Base-by-base conservation (phyloP, 2,113 vertebrate species). In the Sarotherodon lohbergeri region DNA sequence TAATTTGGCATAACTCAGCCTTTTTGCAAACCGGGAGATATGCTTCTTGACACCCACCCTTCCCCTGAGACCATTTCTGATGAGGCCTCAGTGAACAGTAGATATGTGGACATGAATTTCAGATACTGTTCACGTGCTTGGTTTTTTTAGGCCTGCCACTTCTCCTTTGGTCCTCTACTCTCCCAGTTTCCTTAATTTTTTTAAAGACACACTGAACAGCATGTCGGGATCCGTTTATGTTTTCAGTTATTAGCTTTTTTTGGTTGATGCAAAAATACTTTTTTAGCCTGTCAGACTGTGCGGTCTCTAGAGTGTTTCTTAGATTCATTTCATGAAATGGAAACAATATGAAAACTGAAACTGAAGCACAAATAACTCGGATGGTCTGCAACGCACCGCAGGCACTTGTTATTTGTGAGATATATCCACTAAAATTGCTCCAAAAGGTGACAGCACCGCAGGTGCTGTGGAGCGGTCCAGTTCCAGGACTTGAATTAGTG, bases 101-200 rank as follows among this genome's bases (percentile, higher is more conserved):
- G 29, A 34, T 63, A 2, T 11, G 32, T 63, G 29, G 9, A 36
- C 32, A 63, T 36, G 9, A 63, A 63, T 36, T 36, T 36, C 61
- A 66, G 36, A 66, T 66, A 63, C 29, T 63, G 59, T 63, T 63
- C 17, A 63, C 1, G 17, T 63, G 59, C 32, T 36, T 32, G 5
- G 0, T 1, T 1, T 19, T 6, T 63, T 3, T 63, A 36, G 61
- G 2, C 9, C 32, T 66, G 32, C 61, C 17, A 1, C 5, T 36
- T 66, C 61, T 66, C 17, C 61, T 66, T 2, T 66, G 61, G 32
- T 66, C 61, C 17, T 36, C 17, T 17, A n/a, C 61, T 66, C 61
- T 66, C 9, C 17, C 61, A 66, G 9, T n/a, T 66, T 66, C 61
- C 61, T n/a, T 36, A 66, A 68, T 39, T 39, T 68, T 39, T 22